Conservation (phyloP, 2,797 vertebrate species). For the Sandelia bainsii region DNA sequence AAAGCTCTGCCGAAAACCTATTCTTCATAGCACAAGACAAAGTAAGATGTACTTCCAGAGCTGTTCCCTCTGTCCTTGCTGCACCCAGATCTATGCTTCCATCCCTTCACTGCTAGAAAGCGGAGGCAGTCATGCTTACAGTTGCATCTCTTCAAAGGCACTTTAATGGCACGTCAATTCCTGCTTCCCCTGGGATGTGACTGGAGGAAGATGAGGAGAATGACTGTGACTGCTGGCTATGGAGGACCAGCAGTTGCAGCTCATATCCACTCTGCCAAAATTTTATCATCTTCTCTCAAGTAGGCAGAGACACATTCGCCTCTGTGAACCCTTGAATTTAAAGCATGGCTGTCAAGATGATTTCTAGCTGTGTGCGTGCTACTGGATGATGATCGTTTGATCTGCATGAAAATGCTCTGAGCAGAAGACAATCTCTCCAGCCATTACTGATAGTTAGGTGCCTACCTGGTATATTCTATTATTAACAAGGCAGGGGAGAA, state of each 20-base stretch:
- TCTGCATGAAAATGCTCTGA: constrained; percentile 60
- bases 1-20: constrained; percentile 15
- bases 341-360: constrained; percentile 64
- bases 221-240: constrained; percentile 69
- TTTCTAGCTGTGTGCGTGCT: constrained; percentile 46
- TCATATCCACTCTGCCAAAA: constrained; percentile 56
- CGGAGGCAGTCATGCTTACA: constrained; percentile 72
- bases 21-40: constrained; percentile 26
- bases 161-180: constrained; percentile 76
- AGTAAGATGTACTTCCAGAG: constrained; percentile 53
- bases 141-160: constrained; percentile 75
- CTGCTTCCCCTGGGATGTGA: constrained; percentile 72
- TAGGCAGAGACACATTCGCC: constrained; percentile 64
- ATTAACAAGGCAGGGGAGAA: constrained; percentile 65
- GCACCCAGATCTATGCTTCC: constrained; percentile 64
- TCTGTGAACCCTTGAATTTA: constrained; percentile 63
- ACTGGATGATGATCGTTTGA: constrained; percentile 64
- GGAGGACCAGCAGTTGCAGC: constrained; percentile 68
- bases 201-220: constrained; percentile 70
- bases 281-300: constrained; percentile 59
- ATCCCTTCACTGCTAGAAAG: constrained; percentile 58
- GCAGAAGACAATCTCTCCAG: constrained; percentile 65
- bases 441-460: constrained; percentile 51
- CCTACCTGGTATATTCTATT: constrained; percentile 68
- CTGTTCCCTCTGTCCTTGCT: constrained; percentile 53